A percentile compares a stretch with the other conserved stretches of the same genome.
These are phyloP conservation scores for Crypturellus tataupa DNA, from an alignment of 2,797 vertebrate genomes.

Conservation along the genomic window DNA sequence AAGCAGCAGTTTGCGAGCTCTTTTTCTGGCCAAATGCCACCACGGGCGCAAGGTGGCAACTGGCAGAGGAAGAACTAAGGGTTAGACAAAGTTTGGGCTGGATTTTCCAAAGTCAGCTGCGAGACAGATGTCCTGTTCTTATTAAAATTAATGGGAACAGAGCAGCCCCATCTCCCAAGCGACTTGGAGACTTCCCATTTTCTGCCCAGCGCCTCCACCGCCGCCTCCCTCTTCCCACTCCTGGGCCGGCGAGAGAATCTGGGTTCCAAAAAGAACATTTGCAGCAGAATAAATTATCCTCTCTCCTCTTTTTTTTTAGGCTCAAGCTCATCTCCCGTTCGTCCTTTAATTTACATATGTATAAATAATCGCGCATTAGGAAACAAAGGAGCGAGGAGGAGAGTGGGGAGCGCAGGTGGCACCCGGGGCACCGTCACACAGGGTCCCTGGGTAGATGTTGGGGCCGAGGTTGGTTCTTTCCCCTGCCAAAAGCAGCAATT, in stretches of 20 bases:
- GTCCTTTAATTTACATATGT: background rate
- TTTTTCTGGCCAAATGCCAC: conserved; percentile 32
- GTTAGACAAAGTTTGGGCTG: conserved; percentile 63
- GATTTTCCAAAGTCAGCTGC: conserved; percentile 50
- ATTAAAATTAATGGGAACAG: conserved; percentile 68
- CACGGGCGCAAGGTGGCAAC: background rate
- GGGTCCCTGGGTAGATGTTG: background rate
- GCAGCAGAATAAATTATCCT: background rate
- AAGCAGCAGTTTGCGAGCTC: background rate
- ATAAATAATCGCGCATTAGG: conserved; percentile 28
- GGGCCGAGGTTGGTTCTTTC: too few species aligned
- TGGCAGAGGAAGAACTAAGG: conserved; percentile 39
- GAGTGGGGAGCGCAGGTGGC: background rate
- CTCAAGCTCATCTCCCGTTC: background rate
- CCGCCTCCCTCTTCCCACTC: background rate
- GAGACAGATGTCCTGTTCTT: conserved; percentile 67
- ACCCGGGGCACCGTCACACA: background rate
- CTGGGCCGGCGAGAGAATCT: background rate
- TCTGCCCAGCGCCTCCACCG: background rate
- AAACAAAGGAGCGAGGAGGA: conserved; percentile 11
- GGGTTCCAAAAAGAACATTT: background rate
- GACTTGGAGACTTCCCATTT: conserved; percentile 3
- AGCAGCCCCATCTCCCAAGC: conserved; percentile 42
- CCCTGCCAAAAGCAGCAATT: background rate
- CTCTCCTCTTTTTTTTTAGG: background rate